Evolutionary conservation across 2,113 vertebrate genomes (phyloP), one percentile per base, ranked within the genome.

Genomic region (Anthoscopus minutus): DNA sequence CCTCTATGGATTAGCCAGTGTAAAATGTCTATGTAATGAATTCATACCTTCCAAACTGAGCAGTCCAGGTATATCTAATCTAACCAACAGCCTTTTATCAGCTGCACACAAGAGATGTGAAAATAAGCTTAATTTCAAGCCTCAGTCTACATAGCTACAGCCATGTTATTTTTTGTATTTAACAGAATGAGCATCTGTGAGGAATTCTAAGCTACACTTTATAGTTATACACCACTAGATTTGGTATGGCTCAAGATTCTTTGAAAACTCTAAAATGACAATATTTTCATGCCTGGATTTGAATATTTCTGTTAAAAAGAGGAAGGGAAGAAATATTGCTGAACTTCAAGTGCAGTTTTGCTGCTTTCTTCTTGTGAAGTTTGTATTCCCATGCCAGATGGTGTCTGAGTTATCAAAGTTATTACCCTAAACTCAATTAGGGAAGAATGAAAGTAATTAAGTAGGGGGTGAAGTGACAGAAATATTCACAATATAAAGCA

Each of bases 401-500:
- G 95, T 94, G 89, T 92, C 93, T 93, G 76, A 88, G 85, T 92
- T 96, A 94, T 95, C 94, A 92, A 94, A 96, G 93, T 93, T 95
- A 97, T 92, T 96, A 95, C 51, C 80, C 86, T 89, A 89, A 95
- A 95, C 60, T 95, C 92, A 95, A 88, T 95, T 96, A 96, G 76
- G 65, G 78, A 96, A 95, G 95, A 96, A 95, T 93, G 71, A 91
- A 96, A 92, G 89, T 89, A 95, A 95, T 97, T 96, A 97, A 94
- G 83, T 72, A 92, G 48, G 50, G 88, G 45, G 77, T 92, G 90
- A 95, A 92, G 86, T 87, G 81, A 86, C 71, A 95, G 73, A 83
- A 93, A 48, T 81, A 92, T 81, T 90, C 76, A 85, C 72, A 40
- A 86, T 81, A 94, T 81, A 89, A 96, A 95, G 69, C 70, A 89